Base-by-base conservation (phyloP, 2,113 vertebrate species). In the Anoplopoma fimbria region DNA sequence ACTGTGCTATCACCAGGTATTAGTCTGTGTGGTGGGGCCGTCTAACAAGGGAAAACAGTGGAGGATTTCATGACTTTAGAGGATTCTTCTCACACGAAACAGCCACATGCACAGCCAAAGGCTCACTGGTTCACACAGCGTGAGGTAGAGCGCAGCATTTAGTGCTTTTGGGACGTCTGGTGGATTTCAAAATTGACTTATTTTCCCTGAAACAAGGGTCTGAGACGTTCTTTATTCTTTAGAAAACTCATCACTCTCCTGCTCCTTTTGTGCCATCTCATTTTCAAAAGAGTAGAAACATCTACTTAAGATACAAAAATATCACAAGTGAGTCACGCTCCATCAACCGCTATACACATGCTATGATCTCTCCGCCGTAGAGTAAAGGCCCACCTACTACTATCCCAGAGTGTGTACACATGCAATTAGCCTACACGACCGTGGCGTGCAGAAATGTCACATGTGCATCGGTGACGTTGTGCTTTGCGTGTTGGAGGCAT, bases 401-500 rank as follows among this genome's bases (percentile, higher is more conserved):
- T 49, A 58, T 10, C 67, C 55, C 34, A 31, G 17, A 34, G 57
- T 77, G 65, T 70, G 42, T 79, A 40, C 29, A 63, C 40, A 58
- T 61, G 75, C 89, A 88, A 82, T 88, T 85, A 88, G 76, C 73
- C 72, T 47, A 25, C 57, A 69, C 2, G 38, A 79, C 12, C 13
- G 63, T 90, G 86, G 88, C 79, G 61, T 87, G 87, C 90, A 53
- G 72, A 74, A 81, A 27, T 55, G 69, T 90, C 85, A 87, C 85
- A 88, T 87, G 90, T 67, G 76, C 84, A 61, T n/a, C 19, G 70
- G 69, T 78, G 86, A 89, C 34, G 86, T 76, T n/a, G 74, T 80
- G 62, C 10, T 62, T 88, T 86, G 91, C 86, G 84, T 90, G 92
- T 91, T 49, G 60, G 38, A 90, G 58, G 75, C 88, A 85, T 91